These are phyloP conservation scores for Prosopocoilus inquinatus DNA, from an alignment of 2,888 invertebrate species.

Conservation along the genomic window DNA sequence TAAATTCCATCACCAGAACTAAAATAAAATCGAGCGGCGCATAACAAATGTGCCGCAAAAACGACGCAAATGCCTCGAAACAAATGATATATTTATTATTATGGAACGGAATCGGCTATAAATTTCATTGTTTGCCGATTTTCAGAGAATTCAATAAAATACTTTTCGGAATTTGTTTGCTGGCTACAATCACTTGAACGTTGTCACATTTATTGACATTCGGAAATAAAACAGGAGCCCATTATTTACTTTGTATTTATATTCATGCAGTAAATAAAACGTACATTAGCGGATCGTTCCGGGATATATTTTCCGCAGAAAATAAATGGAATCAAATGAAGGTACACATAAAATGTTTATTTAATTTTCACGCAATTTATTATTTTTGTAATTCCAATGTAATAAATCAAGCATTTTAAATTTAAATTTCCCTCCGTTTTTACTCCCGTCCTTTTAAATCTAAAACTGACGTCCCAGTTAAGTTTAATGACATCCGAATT, in stretches of 20 bases:
- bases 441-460: too few relatives aligned
- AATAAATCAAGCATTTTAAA: too few relatives aligned
- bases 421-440: too few relatives aligned
- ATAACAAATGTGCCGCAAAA: conserved; percentile 48
- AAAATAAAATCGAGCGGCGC: conserved; percentile 42
- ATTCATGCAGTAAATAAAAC: too few relatives aligned
- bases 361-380: too few relatives aligned
- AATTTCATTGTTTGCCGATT: conserved; percentile 39
- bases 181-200: conserved; percentile 12
- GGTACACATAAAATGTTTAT: too few relatives aligned
- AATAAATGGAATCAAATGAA: too few relatives aligned
- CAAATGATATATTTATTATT: conserved; percentile 49
- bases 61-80: conserved; percentile 44
- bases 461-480: too few relatives aligned
- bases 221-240: background rate
- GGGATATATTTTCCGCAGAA: too few relatives aligned
- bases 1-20: conserved; percentile 42
- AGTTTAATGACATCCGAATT: too few relatives aligned
- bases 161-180: conserved; percentile 14
- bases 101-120: conserved; percentile 38
- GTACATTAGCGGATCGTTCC: too few relatives aligned
- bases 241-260: background rate
- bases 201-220: background rate
- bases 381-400: too few relatives aligned
- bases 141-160: conserved; percentile 10